Evolutionary conservation across 2,113 vertebrate genomes (phyloP), one percentile per base, ranked within the genome.

Genomic region (Cebidichthys violaceus): DNA sequence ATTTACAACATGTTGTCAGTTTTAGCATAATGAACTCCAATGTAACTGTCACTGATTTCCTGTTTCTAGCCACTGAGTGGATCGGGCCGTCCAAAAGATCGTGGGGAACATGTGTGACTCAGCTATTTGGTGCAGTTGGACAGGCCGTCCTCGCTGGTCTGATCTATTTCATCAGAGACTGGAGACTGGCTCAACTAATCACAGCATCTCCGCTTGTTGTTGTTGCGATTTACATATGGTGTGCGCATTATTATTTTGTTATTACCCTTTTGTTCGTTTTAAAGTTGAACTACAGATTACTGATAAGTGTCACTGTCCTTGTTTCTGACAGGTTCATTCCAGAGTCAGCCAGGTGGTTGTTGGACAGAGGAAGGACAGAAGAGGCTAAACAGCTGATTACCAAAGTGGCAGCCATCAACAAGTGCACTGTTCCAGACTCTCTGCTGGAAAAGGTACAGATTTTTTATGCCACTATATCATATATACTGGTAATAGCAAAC

Each of bases 311-410:
- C 24, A 43, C 14, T 62, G 10, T 33, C 1, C 22, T 66, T 43
- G n/a, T 83, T 77, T 41, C 54, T 43, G 9, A 17, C 91, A 97
- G 96, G 94, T 81, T 93, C 61, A 84, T 98, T 27, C 96, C 96
- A 1, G 96, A 97, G 73, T 97, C 97, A 0, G 93, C 96, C 37
- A 90, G 95, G 20, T 98, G 97, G 97, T 92, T 97, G 55, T 75
- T 96, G 72, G 89, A 85, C 9, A 81, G 77, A 75, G 96, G 95
- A 24, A 94, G 69, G 43, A 73, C 75, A 1, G 92, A 95, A 24
- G 95, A 95, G 73, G 96, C 96, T 0, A 96, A 95, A 84, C 85
- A 89, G 31, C 1, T 96, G 52, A 84, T 97, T 13, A 81, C 86
- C 68, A 97, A 93, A 81, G 96, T 89, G 8, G 96, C 96, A 1